A percentile compares a stretch with the other conserved stretches of the same genome.
These are phyloP conservation scores for Zapornia atra DNA, from an alignment of 2,113 vertebrate genomes.

Conservation along the genomic window DNA sequence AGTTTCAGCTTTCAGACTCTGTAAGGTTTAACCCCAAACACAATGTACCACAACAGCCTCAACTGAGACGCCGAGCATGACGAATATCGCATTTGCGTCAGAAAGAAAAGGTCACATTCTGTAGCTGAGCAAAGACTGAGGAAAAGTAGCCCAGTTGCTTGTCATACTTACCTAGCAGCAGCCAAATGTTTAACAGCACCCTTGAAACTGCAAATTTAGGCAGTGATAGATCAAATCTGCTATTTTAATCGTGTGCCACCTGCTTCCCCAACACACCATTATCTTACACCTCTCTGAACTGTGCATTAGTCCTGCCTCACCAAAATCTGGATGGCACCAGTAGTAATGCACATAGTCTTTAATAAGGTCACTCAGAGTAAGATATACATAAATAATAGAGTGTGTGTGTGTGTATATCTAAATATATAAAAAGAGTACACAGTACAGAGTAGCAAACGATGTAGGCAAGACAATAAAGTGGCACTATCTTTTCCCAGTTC, in stretches of 20 bases:
- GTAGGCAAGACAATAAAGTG: neutral
- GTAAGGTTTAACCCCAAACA: neutral
- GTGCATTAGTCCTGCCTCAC: neutral
- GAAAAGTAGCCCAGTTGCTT: neutral
- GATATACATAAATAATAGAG: neutral
- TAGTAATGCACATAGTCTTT: neutral
- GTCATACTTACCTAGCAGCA: neutral
- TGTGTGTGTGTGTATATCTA: too few species aligned
- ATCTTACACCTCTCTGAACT: neutral
- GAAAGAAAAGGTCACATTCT: constrained; percentile 33
- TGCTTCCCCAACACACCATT: neutral
- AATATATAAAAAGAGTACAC: neutral
- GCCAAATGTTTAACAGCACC: constrained; percentile 15
- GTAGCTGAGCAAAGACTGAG: neutral
- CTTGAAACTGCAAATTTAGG: constrained; percentile 24
- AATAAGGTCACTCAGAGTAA: neutral
- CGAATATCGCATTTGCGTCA: neutral
- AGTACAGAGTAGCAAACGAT: neutral
- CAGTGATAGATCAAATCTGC: constrained; percentile 16
- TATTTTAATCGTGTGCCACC: neutral
- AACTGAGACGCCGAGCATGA: neutral
- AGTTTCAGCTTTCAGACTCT: constrained; percentile 18
- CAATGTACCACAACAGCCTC: neutral
- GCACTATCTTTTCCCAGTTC: neutral
- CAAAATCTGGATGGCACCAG: neutral